Percentiles rank a stretch among this genome's conserved stretches.
phyloP scores from a whole-genome alignment of 1,140 invertebrate species.

The Zophobas atratus region DNA sequence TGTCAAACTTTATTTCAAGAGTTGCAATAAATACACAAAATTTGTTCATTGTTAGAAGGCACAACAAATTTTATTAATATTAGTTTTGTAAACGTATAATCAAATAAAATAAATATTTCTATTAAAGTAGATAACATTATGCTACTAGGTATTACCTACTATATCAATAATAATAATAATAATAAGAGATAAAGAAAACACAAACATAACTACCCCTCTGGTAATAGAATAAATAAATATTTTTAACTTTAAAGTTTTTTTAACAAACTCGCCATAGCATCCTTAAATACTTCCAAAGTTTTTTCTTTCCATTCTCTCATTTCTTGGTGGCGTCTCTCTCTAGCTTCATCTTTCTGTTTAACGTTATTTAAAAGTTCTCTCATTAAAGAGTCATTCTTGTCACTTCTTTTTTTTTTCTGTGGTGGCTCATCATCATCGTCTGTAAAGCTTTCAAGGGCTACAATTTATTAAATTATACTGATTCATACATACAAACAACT shows the following conservation, averaged over 20 bases:
- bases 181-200: neutral
- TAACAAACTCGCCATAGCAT: constrained; percentile 12
- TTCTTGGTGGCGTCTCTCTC: constrained; percentile 15
- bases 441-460: neutral
- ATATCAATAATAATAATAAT: neutral
- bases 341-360: constrained; percentile 10
- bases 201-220: neutral
- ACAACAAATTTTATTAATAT: too few relatives aligned
- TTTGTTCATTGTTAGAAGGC: too few relatives aligned
- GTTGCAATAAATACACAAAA: neutral
- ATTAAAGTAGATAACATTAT: too few relatives aligned
- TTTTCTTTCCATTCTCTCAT: neutral
- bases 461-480: neutral
- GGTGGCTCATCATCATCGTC: neutral
- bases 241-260: constrained; percentile 14
- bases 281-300: constrained; percentile 14
- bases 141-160: too few relatives aligned
- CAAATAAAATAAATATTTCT: too few relatives aligned
- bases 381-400: neutral
- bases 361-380: constrained; percentile 2
- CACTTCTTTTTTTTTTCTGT: neutral
- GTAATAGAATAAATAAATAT: neutral
- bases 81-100: too few relatives aligned
- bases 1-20: neutral
- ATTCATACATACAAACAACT: neutral